A percentile compares a stretch with the other conserved stretches of the same genome.
phyloP scores from a whole-genome alignment of 2,888 invertebrate genomes.

The Eristalinus sepulchralis region DNA sequence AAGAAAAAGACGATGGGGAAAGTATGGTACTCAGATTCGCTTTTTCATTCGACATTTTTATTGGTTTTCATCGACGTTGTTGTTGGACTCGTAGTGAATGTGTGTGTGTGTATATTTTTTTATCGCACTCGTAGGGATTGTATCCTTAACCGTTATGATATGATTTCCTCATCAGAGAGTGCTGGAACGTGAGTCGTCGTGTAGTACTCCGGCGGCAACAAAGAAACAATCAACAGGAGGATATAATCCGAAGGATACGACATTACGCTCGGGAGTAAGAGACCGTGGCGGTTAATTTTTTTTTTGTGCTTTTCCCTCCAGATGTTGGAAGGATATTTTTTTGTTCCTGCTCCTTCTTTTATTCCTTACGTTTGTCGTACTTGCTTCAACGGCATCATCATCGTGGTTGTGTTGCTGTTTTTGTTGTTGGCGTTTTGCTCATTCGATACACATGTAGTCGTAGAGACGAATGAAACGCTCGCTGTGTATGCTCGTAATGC shows the following conservation, averaged over 20 bases:
- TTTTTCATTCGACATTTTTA: conserved; percentile 67
- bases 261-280: conserved; percentile 48
- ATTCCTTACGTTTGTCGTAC: conserved; percentile 12
- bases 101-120: conserved; percentile 33
- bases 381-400: not conserved
- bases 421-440: conserved; percentile 25
- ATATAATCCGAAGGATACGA: conserved; percentile 69
- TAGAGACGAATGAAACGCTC: conserved; percentile 40
- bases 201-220: conserved; percentile 65
- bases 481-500: conserved; percentile 56
- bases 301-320: conserved; percentile 16
- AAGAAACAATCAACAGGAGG: conserved; percentile 71
- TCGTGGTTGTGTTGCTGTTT: not conserved
- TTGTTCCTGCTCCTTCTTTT: not conserved
- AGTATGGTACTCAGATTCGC: conserved; percentile 60
- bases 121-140: conserved; percentile 67
- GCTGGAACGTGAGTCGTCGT: conserved; percentile 68
- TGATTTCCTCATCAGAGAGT: conserved; percentile 69
- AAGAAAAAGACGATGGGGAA: conserved; percentile 39
- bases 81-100: conserved; percentile 37
- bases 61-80: conserved; percentile 69
- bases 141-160: conserved; percentile 71
- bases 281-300: conserved; percentile 61
- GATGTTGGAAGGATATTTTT: conserved; percentile 46
- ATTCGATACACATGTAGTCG: conserved; percentile 38